These are phyloP conservation scores for Pocillopora verrucosa DNA, from an alignment of 64 coral and sea anemone species.

Conservation along the genomic window DNA sequence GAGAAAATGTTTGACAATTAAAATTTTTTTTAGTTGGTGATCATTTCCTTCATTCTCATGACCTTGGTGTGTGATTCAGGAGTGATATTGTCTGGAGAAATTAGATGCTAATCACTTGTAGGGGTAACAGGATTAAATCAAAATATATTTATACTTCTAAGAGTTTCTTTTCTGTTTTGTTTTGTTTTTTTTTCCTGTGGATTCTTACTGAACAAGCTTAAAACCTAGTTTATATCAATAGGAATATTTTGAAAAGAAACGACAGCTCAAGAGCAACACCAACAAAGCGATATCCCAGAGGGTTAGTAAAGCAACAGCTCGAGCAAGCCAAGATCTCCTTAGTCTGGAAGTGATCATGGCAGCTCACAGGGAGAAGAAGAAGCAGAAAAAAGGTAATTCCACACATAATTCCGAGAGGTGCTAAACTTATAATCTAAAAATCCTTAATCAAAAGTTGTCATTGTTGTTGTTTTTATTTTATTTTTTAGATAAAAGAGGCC, in stretches of 20 bases:
- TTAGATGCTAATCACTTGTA: no score
- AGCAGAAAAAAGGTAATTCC: background rate
- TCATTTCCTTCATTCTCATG: no score
- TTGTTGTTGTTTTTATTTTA: background rate
- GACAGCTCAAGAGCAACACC: background rate
- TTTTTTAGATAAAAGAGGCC: background rate
- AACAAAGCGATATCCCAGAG: background rate
- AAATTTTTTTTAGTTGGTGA: no score
- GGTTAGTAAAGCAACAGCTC: background rate
- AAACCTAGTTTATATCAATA: background rate
- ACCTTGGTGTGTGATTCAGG: no score
- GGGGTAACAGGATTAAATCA: background rate
- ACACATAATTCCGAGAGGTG: background rate
- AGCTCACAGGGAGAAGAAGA: background rate
- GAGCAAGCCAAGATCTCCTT: constrained; percentile 13
- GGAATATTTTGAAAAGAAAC: constrained; percentile 49
- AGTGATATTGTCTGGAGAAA: no score
- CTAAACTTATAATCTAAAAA: no score
- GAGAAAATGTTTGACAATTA: no score
- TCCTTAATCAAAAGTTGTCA: no score
- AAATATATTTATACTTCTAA: background rate
- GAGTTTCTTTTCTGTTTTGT: background rate
- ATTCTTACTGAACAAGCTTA: no score
- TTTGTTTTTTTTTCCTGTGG: no score
- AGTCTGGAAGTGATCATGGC: constrained; percentile 28